phyloP scores from a whole-genome alignment of 2,113 vertebrate species.

The Apodemus sylvaticus region DNA sequence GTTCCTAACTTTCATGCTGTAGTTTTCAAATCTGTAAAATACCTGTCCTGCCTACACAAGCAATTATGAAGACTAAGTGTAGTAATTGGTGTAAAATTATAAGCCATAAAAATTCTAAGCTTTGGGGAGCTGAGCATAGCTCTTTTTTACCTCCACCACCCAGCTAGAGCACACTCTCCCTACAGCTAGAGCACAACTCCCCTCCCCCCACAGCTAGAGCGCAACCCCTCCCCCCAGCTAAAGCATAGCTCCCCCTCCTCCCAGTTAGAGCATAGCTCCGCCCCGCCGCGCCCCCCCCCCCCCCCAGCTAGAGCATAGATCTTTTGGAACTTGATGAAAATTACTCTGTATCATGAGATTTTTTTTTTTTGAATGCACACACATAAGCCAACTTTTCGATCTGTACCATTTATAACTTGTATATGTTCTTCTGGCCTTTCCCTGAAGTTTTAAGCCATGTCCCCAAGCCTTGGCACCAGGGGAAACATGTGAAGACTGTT shows the following conservation, averaged over 20 bases:
- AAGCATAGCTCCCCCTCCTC: no score
- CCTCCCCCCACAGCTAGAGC: no score
- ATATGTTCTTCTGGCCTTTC: background rate
- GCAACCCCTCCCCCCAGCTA: no score
- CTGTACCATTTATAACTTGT: background rate
- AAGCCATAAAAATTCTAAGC: background rate
- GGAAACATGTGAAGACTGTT: background rate
- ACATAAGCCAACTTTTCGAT: background rate
- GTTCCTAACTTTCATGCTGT: background rate
- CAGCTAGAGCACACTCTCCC: background rate
- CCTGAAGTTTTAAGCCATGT: background rate
- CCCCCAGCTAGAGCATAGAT: background rate
- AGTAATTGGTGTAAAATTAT: constrained; percentile 11
- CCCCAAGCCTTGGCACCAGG: background rate
- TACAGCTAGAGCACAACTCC: no score
- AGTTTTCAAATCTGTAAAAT: constrained; percentile 38
- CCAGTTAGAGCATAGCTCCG: no score
- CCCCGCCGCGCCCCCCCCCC: no score
- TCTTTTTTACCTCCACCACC: background rate
- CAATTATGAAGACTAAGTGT: background rate
- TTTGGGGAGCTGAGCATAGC: background rate
- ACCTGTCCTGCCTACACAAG: background rate
- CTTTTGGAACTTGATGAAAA: background rate
- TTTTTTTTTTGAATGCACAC: background rate
- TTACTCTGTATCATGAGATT: background rate